A percentile compares a stretch with the other conserved stretches of the same genome.
These are phyloP conservation scores for Sinocyclocheilus rhinocerous DNA, from an alignment of 2,113 vertebrate species.

Conservation along the genomic window DNA sequence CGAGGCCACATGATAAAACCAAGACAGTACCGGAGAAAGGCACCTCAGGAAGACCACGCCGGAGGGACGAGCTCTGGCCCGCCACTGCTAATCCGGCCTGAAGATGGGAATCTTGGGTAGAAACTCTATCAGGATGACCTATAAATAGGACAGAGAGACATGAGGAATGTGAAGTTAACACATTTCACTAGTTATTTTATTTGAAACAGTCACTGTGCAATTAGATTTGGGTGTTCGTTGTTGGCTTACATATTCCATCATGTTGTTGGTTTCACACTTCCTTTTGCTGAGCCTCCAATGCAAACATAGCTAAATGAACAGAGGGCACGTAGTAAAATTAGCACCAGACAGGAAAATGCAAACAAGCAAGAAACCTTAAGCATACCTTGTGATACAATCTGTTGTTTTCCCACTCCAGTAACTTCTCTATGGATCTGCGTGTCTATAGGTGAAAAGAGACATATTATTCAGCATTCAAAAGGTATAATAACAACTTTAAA, in stretches of 20 bases:
- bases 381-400: conserved; percentile 99
- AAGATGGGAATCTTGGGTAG: conserved; percentile 99
- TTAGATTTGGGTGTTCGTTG: background rate
- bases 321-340: background rate
- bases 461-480: background rate
- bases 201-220: too few relatives aligned
- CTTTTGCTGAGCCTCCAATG: conserved; percentile 99
- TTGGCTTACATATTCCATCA: conserved; percentile 99
- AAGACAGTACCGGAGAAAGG: conserved; percentile 77
- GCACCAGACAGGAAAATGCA: background rate
- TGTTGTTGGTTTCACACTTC: conserved; percentile 99
- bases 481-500: too few relatives aligned
- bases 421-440: conserved; percentile 97
- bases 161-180: background rate
- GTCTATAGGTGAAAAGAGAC: conserved; percentile 77
- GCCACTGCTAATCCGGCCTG: conserved; percentile 90
- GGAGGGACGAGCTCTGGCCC: conserved; percentile 71
- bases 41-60: conserved; percentile 85
- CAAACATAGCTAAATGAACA: conserved; percentile 88
- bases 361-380: conserved; percentile 68
- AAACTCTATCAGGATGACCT: conserved; percentile 99
- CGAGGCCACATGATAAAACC: conserved; percentile 13
- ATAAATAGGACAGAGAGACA: conserved; percentile 52
- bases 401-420: conserved; percentile 99
- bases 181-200: too few relatives aligned